phyloP scores from a whole-genome alignment of 1,140 invertebrate genomes.

The Lineus longissimus region DNA sequence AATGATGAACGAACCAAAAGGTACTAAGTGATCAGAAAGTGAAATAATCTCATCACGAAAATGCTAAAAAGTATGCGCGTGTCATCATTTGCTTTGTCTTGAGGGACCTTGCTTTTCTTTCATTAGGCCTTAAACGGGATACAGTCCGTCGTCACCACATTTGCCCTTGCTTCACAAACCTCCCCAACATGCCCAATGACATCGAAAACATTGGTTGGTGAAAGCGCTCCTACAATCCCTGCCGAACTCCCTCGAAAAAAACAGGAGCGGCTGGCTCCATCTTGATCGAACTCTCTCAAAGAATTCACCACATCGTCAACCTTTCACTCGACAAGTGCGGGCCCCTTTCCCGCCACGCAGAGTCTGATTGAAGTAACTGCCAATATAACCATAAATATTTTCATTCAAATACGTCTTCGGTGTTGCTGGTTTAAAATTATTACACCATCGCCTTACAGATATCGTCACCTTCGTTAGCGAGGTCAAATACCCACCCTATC shows the following conservation, averaged over 20 bases:
- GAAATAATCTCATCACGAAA: background rate
- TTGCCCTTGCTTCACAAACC: background rate
- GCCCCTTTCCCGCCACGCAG: no score
- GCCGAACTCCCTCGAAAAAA: no score
- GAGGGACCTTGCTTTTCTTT: no score
- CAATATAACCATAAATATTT: background rate
- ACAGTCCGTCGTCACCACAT: background rate
- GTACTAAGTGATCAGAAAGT: conserved; percentile 12
- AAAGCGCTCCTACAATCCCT: no score
- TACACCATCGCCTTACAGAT: background rate
- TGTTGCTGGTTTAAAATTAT: background rate
- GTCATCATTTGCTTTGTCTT: background rate
- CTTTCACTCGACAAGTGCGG: no score
- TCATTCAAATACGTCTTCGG: background rate
- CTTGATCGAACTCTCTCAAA: no score
- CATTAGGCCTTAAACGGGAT: background rate
- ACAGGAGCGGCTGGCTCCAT: no score
- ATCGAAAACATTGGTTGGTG: background rate
- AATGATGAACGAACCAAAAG: conserved; percentile 20
- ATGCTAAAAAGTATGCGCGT: background rate
- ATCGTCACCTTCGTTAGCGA: background rate
- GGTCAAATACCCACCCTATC: background rate
- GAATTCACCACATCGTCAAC: no score
- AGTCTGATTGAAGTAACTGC: background rate
- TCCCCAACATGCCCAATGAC: background rate